These are phyloP conservation scores for Chymomyza fuscimana DNA, from an alignment of 2,888 invertebrate genomes.

Conservation along the genomic window DNA sequence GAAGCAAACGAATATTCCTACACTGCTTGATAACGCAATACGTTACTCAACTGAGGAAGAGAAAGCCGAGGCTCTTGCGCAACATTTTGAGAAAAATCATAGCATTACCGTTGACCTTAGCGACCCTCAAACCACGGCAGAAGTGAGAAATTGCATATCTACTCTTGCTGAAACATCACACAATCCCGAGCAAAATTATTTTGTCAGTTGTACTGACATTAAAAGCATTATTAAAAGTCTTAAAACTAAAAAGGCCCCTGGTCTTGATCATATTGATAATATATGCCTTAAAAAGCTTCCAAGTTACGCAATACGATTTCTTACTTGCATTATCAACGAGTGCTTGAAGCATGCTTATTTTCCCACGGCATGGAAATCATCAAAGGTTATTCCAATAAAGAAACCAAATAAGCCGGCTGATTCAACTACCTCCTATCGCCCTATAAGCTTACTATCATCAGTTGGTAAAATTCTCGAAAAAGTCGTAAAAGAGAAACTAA, in stretches of 20 bases:
- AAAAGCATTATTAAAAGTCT: too few relatives aligned
- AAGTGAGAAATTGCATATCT: too few relatives aligned
- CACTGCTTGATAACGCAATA: slow-evolving; percentile 9
- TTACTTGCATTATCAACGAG: neutral
- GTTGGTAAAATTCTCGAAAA: slow-evolving; percentile 8
- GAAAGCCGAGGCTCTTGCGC: too few relatives aligned
- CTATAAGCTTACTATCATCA: slow-evolving; percentile 7
- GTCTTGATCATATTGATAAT: too few relatives aligned
- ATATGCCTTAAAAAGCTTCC: neutral
- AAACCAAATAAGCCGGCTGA: neutral
- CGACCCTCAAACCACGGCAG: too few relatives aligned
- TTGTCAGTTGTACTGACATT: too few relatives aligned
- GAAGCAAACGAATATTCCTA: slow-evolving; percentile 17
- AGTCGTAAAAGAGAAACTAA: neutral
- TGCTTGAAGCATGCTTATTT: neutral
- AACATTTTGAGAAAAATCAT: too few relatives aligned
- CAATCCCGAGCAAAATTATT: too few relatives aligned
- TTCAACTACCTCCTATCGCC: neutral
- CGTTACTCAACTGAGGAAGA: too few relatives aligned
- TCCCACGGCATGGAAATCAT: neutral
- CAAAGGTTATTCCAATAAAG: slow-evolving; percentile 8
- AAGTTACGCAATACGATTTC: neutral
- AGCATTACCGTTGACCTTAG: too few relatives aligned
- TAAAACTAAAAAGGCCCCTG: too few relatives aligned
- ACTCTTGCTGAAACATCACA: too few relatives aligned